Base-by-base conservation (phyloP, 37 sponge, comb jelly and placozoan species). In the Geodia barretti region DNA sequence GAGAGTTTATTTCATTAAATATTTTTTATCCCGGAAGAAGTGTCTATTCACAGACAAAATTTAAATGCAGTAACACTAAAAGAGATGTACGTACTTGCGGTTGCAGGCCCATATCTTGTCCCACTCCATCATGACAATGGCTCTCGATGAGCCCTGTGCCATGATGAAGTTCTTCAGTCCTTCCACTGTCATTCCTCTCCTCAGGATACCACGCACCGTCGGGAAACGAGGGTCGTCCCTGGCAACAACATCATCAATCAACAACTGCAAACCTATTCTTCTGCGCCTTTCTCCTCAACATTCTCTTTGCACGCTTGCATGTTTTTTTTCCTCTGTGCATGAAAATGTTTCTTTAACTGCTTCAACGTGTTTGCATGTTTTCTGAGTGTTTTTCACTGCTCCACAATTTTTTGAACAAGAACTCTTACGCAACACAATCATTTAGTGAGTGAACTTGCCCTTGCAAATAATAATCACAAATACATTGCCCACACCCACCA, bases 151-250 rank as follows among this genome's bases (percentile, higher is more conserved):
- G 17, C 99, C 99, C 84, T 98, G 95, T 4, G 97, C 77, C 14
- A 94, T 83, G 47, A 98, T 98, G 74, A 98, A 98, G 83, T 96
- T 91, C 79, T 90, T 92, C 82, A 98, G 83, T 19, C 97, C 99
- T 70, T 94, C 97, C 38, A 98, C 93, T 0, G 97, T 98, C 97
- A 98, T 90, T 3, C 99, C 99, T 43, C 95, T 84, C 0, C 99
- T 78, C 64, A 98, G 84, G n/a, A 98, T 89, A 39, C 99, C 99
- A 41, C 97, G 80, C 0, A 98, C 99, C 5, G 99, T 98, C 19
- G 99, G 99, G 82, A 98, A 94, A 8, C 99, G 88, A n/a, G 99
- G 99, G 62, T 98, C 99, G 63, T 96, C 99, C 96, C 96, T 95
- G 84, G 20, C 42, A 32, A 19, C 2, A 86, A 24, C 28, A 21